Evolutionary conservation across 2,888 invertebrate species (phyloP).

Genomic region (Ashinkailepas kermadecensis): DNA sequence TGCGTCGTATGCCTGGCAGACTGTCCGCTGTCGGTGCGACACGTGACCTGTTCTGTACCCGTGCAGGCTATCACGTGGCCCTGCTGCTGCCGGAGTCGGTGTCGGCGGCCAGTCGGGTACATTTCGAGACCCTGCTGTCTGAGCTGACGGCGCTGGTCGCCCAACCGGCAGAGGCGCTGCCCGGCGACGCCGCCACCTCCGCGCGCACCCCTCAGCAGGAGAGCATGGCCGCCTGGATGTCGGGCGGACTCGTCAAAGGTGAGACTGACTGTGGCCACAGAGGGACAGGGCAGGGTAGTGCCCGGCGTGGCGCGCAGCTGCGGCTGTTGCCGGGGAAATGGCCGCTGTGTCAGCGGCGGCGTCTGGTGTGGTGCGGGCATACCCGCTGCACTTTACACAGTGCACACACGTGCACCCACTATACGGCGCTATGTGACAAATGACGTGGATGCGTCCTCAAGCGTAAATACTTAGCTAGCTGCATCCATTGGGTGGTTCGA

Average conservation of each 20-base stretch:
- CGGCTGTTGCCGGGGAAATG: background rate
- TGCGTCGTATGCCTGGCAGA: too few relatives aligned
- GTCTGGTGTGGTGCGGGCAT: too few relatives aligned
- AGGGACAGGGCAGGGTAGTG: too few relatives aligned
- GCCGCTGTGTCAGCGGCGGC: background rate
- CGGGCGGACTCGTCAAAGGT: constrained; percentile 15
- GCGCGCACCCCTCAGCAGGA: background rate
- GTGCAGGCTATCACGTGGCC: background rate
- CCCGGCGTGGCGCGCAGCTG: background rate
- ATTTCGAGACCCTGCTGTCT: background rate
- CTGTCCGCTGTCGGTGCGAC: too few relatives aligned
- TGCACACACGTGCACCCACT: too few relatives aligned
- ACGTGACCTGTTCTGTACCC: background rate
- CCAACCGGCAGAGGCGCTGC: background rate
- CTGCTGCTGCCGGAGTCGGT: constrained; percentile 15
- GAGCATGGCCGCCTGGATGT: background rate
- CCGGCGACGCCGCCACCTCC: background rate
- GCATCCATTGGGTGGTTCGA: too few relatives aligned
- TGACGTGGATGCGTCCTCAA: too few relatives aligned
- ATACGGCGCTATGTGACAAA: too few relatives aligned
- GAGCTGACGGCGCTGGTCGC: constrained; percentile 1
- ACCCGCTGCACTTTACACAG: too few relatives aligned
- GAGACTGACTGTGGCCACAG: too few relatives aligned
- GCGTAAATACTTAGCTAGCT: too few relatives aligned
- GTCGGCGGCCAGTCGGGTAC: background rate